Evolutionary conservation across 1,140 invertebrate genomes (phyloP), one percentile per base, ranked within the genome.

Genomic region (Apocrypta bakeri): DNA sequence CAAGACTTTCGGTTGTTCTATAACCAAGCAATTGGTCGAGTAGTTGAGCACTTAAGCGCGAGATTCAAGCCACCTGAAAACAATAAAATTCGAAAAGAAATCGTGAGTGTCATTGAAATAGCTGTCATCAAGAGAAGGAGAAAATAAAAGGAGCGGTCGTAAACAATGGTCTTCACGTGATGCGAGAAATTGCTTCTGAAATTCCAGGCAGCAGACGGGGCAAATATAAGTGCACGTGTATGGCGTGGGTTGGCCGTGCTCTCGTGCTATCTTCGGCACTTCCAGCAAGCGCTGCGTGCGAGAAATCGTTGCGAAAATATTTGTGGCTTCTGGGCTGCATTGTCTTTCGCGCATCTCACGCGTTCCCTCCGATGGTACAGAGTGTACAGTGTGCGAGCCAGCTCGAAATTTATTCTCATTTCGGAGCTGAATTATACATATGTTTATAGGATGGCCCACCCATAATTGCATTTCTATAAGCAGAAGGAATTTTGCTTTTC

Each of bases 231-330:
- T 7, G 48, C 21, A n/a, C 21, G 48, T n/a, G 14, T n/a, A 2
- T 9, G 6, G 48, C 48, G 48, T 48, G 48, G 2, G 48, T 17
- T 56, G 48, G 48, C 69, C 33, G 48, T 6, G 29, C 61, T 63
- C 27, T 76, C 82, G 68, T 79, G 83, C 87, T 87, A 88, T 87
- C 87, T 86, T 87, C 85, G 85, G 83, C 86, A 86, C 87, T 86
- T 87, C 85, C 84, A 84, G 85, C 85, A 84, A 77, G 69, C 84
- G 33, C 72, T 68, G 82, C 82, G 48, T 56, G n/a, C 24, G 73
- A 69, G 37, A 71, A 79, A 79, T 78, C 76, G 68, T 42, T 79
- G 31, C 71, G 77, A 75, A 73, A 74, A 71, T 79, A 75, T 75
- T 77, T 74, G 82, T 42, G 66, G 74, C 69, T 83, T 72, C 71